These are phyloP conservation scores for Drosophila anomalipes DNA, from an alignment of 2,888 invertebrate genomes.

Conservation along the genomic window DNA sequence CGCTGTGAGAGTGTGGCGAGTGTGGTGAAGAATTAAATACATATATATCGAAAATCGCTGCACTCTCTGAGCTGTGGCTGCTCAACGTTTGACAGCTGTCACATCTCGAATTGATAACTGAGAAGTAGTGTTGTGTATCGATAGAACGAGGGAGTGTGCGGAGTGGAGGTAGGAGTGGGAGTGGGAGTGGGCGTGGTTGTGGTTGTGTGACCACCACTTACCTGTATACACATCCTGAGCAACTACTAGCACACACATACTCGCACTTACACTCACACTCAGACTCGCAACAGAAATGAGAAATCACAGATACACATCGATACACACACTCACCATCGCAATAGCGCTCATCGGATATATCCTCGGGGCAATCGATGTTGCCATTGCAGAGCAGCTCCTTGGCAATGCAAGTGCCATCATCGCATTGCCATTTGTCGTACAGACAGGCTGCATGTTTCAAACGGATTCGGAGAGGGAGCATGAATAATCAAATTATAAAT, in stretches of 20 bases:
- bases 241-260: conserved; percentile 4
- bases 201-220: conserved; percentile 25
- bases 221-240: conserved; percentile 16
- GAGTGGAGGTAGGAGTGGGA: background rate
- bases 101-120: conserved; percentile 26
- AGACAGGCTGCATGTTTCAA: conserved; percentile 87
- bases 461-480: background rate
- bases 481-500: background rate
- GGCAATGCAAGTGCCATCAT: conserved; percentile 89
- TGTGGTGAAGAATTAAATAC: background rate
- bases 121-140: conserved; percentile 31
- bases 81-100: conserved; percentile 17
- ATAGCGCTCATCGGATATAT: conserved; percentile 90
- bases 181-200: background rate
- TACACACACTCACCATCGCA: conserved; percentile 86
- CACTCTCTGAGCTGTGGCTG: background rate
- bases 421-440: conserved; percentile 90
- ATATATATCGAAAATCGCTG: background rate
- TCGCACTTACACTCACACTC: conserved; percentile 11
- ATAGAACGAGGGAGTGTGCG: background rate
- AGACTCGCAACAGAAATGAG: conserved; percentile 23
- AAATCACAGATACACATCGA: background rate
- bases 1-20: conserved; percentile 1
- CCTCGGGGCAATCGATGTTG: conserved; percentile 89
- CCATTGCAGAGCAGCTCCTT: conserved; percentile 88